phyloP scores from a whole-genome alignment of 2,888 invertebrate species.

The Mayetiola destructor region DNA sequence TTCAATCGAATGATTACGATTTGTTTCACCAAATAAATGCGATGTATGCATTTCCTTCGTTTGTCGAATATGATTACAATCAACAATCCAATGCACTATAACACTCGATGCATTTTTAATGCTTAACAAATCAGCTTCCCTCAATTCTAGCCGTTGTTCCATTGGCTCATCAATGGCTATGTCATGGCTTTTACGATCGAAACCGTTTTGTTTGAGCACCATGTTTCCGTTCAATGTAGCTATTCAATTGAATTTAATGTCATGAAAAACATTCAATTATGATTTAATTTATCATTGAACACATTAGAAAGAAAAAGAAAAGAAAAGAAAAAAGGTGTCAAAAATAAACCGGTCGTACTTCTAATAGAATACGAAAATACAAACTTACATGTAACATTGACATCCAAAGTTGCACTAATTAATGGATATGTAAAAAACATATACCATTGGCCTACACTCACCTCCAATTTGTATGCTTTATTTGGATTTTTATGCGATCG shows the following conservation, averaged over 20 bases:
- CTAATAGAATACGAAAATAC: neutral
- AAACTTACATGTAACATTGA: neutral
- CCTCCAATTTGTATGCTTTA: neutral
- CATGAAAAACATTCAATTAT: no score
- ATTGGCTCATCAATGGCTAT: neutral
- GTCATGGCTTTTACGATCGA: neutral
- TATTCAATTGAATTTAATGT: no score
- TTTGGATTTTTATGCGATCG: neutral
- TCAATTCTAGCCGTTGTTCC: neutral
- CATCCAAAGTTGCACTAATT: neutral
- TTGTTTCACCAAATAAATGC: neutral
- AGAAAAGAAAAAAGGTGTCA: no score
- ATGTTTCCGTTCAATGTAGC: neutral
- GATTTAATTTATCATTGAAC: no score
- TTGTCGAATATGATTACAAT: neutral
- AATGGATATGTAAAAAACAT: neutral
- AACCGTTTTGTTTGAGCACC: neutral
- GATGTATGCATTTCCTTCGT: neutral
- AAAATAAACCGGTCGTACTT: neutral
- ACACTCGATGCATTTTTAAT: neutral
- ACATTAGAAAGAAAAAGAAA: no score
- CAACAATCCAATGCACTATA: constrained; percentile 3
- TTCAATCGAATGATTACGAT: neutral
- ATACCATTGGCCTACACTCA: neutral
- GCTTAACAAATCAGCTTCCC: neutral